Evolutionary conservation across 2,113 vertebrate genomes (phyloP).

Genomic region (Indicator maculatus): DNA sequence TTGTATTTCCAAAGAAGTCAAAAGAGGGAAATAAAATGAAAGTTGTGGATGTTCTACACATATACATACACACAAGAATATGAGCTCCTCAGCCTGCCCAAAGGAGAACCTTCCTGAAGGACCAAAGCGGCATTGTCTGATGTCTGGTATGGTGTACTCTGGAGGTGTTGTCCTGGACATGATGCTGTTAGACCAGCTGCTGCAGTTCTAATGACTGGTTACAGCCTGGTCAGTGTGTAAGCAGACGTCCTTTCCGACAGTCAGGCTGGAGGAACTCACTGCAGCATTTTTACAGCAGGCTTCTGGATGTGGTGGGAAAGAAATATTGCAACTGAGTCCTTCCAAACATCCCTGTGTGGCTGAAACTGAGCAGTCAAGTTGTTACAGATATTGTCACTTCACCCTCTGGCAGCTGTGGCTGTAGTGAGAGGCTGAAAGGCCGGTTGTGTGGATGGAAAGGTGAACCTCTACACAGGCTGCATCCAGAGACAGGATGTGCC

Average conservation of each 20-base stretch:
- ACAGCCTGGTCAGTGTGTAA: not conserved
- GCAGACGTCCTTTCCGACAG: not conserved
- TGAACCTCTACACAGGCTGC: not conserved
- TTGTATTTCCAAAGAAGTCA: not conserved
- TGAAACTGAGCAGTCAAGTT: not conserved
- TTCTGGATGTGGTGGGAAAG: not conserved
- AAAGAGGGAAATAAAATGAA: not conserved
- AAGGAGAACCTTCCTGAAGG: not conserved
- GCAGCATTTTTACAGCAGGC: not conserved
- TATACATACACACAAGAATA: fast-evolving
- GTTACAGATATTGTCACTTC: not conserved
- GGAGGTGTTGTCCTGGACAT: not conserved
- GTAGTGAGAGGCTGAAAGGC: not conserved
- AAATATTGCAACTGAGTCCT: not conserved
- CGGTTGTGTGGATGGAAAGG: not conserved
- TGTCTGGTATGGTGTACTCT: not conserved
- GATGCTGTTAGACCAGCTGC: not conserved
- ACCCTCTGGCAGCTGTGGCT: not conserved
- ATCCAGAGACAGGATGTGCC: not conserved
- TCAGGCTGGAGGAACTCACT: not conserved
- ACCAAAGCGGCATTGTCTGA: not conserved
- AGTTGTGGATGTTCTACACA: not conserved
- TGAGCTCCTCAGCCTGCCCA: not conserved
- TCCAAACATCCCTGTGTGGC: not conserved
- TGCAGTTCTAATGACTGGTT: not conserved